phyloP scores from a whole-genome alignment of 2,113 vertebrate genomes.

The Orthonyx spaldingii region DNA sequence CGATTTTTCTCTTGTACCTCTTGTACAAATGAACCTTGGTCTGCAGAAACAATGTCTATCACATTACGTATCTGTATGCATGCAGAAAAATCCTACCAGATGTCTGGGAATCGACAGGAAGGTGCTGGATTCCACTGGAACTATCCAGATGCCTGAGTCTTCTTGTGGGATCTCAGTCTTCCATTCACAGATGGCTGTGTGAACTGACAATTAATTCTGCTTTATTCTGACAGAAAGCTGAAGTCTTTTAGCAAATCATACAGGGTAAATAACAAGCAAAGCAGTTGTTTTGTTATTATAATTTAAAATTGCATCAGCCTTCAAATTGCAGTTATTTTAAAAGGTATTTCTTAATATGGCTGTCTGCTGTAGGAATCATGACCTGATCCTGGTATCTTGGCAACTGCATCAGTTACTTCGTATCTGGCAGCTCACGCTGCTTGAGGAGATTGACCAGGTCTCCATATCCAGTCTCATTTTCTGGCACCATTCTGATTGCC shows the following conservation, averaged over 20 bases:
- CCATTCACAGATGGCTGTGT: not conserved
- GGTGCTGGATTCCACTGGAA: not conserved
- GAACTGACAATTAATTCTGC: not conserved
- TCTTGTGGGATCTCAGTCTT: not conserved
- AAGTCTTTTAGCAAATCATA: not conserved
- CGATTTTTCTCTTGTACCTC: not conserved
- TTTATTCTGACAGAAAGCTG: not conserved
- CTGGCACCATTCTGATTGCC: not conserved
- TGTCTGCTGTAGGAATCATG: not conserved
- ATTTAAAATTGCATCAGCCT: not conserved
- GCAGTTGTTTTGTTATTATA: not conserved
- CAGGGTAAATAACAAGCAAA: not conserved
- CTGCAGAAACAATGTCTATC: not conserved
- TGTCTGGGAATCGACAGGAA: not conserved
- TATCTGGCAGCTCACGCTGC: not conserved
- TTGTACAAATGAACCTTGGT: not conserved
- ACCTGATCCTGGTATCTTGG: conserved; percentile 11
- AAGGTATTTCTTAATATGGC: not conserved
- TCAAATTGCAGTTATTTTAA: not conserved
- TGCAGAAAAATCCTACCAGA: not conserved
- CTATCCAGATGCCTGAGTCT: not conserved
- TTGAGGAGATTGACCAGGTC: not conserved
- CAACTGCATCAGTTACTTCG: conserved; percentile 4
- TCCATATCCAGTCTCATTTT: not conserved
- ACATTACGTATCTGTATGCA: not conserved